A percentile compares a stretch with the other conserved stretches of the same genome.
These are phyloP conservation scores for Rallus crepitans DNA, from an alignment of 2,797 vertebrate genomes.

Conservation along the genomic window DNA sequence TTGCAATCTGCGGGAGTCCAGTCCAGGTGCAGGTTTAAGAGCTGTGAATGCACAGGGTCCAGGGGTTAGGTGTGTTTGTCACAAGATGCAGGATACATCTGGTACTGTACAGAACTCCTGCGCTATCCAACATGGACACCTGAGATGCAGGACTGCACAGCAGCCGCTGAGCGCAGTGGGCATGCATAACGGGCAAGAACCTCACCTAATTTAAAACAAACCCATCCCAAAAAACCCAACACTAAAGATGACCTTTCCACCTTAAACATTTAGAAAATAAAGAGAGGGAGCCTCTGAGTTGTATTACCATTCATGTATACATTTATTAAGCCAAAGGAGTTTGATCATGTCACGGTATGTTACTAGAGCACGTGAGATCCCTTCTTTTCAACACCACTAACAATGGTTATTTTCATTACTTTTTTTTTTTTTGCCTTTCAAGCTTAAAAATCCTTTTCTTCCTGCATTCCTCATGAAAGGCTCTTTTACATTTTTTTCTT, in stretches of 20 bases:
- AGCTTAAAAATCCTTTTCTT: background rate
- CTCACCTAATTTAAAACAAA: background rate
- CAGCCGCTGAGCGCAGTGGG: background rate
- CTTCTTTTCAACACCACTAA: background rate
- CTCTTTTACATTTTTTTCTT: background rate
- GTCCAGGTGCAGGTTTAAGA: background rate
- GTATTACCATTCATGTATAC: conserved; percentile 36
- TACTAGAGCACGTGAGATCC: background rate
- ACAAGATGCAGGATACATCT: background rate
- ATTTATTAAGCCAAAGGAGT: conserved; percentile 48
- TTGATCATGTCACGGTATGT: conserved; percentile 15
- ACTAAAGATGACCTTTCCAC: background rate
- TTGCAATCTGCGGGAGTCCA: background rate
- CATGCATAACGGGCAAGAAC: background rate
- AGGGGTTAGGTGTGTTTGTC: background rate
- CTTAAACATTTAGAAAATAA: background rate
- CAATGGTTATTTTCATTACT: background rate
- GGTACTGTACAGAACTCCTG: background rate
- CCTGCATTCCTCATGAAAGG: background rate
- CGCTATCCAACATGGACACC: fast-evolving
- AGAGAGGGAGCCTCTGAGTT: background rate
- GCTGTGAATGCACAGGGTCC: background rate
- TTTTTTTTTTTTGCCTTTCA: background rate
- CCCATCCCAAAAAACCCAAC: background rate
- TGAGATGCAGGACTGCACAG: background rate